Base-by-base conservation (phyloP, 2,888 invertebrate species). In the Graphium colonna region DNA sequence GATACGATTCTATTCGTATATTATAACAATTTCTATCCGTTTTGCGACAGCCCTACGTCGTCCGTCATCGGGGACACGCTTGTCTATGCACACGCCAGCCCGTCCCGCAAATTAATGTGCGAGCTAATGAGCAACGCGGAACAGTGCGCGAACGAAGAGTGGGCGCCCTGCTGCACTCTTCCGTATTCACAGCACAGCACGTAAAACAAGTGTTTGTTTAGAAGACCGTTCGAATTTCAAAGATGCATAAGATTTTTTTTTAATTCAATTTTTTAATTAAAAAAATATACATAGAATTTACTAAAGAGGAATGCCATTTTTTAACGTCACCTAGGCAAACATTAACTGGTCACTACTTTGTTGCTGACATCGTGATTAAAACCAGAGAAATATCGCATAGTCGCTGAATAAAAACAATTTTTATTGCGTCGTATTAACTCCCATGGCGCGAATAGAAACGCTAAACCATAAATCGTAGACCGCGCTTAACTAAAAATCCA, bases 121-220 rank as follows among this genome's bases (percentile, higher is more conserved):
- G 68, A 73, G 75, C 60, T 78, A 77, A 79, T 77, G 69, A 70
- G 73, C 75, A 74, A 80, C 64, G 69, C 79, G 82, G 81, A 80
- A 81, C 73, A 57, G 44, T n/a, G n/a, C 38, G 54, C 51, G 60
- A 69, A 62, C 58, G 67, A 64, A 56, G 55, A 54, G 39, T 26
- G 38, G 43, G 33, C 39, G 45, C 55, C 51, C 52, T 18, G 41
- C 18, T 31, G 39, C 40, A 49, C 49, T 49, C 16, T 42, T 28
- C 38, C 18, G 48, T 44, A 28, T 39, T 28, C 28, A 28, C 28
- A n/a, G n/a, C n/a, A n/a, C n/a, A n/a, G n/a, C n/a, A n/a, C n/a
- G n/a, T n/a, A n/a, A n/a, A n/a, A n/a, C n/a, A n/a, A n/a, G n/a
- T n/a, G n/a, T n/a, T n/a, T n/a, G n/a, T n/a, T n/a, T n/a, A n/a